Conservation (phyloP, 2,113 vertebrate species). For the Alouatta palliata region DNA sequence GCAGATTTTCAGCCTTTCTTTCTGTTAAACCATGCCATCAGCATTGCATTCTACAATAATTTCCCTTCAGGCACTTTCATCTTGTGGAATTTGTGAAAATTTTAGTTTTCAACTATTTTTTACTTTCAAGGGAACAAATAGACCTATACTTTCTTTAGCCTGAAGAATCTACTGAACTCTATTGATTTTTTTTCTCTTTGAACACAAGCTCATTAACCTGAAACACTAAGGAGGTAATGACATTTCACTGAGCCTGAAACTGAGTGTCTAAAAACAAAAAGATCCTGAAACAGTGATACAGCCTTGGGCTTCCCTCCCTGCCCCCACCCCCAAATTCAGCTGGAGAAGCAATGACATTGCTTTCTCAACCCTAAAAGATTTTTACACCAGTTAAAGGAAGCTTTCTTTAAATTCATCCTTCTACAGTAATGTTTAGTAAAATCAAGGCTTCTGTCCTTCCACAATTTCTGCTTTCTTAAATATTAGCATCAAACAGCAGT, state of each 20-base stretch:
- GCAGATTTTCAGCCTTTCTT: neutral
- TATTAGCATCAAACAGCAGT: neutral
- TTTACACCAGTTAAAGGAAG: neutral
- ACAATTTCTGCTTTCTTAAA: neutral
- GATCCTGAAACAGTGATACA: neutral
- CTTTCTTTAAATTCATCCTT: neutral
- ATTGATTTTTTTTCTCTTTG: slow-evolving; percentile 69
- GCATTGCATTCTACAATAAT: neutral
- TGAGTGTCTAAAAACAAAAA: slow-evolving; percentile 54
- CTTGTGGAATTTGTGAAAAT: neutral
- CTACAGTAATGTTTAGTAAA: neutral
- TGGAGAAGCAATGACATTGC: neutral
- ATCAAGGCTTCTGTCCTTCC: neutral
- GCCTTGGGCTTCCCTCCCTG: neutral
- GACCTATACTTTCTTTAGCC: slow-evolving; percentile 1
- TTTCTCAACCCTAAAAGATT: neutral
- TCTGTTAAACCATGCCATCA: neutral
- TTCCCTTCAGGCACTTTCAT: neutral
- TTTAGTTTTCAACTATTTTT: neutral
- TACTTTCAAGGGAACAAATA: slow-evolving; percentile 22
- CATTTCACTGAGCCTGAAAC: slow-evolving; percentile 48
- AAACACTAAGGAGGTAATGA: slow-evolving; percentile 41
- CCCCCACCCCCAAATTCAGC: neutral
- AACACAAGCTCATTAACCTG: slow-evolving; percentile 69
- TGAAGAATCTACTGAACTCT: slow-evolving; percentile 50